Evolutionary conservation across 2,888 invertebrate genomes (phyloP).

Genomic region (Drosophila yooni): DNA sequence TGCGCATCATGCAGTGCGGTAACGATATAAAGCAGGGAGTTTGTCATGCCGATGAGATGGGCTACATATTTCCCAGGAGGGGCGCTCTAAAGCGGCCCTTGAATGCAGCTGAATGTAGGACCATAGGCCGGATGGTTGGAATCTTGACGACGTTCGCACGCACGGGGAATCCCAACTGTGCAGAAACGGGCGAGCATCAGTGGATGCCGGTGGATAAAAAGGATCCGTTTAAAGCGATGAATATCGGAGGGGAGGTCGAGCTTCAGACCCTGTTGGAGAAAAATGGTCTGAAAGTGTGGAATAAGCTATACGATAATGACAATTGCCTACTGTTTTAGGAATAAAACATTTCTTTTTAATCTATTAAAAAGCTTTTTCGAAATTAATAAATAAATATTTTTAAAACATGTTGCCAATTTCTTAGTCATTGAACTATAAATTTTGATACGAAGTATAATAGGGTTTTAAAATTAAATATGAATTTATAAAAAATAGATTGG

Average conservation of each 20-base stretch:
- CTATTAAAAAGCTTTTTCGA: neutral
- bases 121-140: constrained; percentile 79
- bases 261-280: constrained; percentile 72
- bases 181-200: constrained; percentile 41
- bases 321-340: constrained; percentile 40
- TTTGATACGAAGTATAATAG: neutral
- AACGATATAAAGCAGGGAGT: constrained; percentile 74
- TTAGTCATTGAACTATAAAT: neutral
- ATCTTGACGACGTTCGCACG: constrained; percentile 80
- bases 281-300: constrained; percentile 77
- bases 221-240: constrained; percentile 70
- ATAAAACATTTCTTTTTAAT: neutral
- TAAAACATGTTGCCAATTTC: neutral
- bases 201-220: constrained; percentile 73
- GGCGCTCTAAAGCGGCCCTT: constrained; percentile 29
- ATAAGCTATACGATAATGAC: constrained; percentile 71
- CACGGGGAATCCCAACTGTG: constrained; percentile 80
- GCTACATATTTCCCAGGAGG: constrained; percentile 79
- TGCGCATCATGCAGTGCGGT: constrained; percentile 77
- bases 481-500: neutral
- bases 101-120: constrained; percentile 67
- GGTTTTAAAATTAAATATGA: neutral
- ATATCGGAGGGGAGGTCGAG: constrained; percentile 73
- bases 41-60: constrained; percentile 83
- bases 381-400: neutral